Evolutionary conservation across 2,113 vertebrate genomes (phyloP).

Genomic region (Blennius ocellaris): DNA sequence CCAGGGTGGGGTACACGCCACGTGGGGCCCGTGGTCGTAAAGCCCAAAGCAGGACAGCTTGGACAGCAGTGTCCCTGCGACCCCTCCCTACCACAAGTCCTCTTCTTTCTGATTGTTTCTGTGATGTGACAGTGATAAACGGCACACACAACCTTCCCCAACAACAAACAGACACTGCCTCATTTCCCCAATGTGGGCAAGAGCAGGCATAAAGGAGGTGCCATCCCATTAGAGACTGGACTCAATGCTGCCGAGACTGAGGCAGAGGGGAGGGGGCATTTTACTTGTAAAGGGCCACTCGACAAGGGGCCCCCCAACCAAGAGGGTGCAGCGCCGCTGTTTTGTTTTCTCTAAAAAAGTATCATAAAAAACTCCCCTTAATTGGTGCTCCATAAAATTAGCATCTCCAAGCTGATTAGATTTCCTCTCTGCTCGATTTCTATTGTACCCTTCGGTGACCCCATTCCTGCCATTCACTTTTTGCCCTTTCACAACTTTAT

Average conservation of each 20-base stretch:
- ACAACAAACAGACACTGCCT: constrained; percentile 81
- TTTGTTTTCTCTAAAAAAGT: constrained; percentile 76
- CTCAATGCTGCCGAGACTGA: constrained; percentile 67
- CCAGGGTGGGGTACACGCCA: constrained; percentile 66
- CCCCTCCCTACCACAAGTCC: constrained; percentile 1
- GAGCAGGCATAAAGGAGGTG: constrained; percentile 79
- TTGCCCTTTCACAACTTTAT: constrained; percentile 79
- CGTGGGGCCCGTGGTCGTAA: constrained; percentile 70
- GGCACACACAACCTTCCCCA: constrained; percentile 67
- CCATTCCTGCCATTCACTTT: constrained; percentile 75
- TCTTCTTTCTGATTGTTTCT: constrained; percentile 63
- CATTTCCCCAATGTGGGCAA: constrained; percentile 81
- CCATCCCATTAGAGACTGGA: constrained; percentile 78
- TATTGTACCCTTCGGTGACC: constrained; percentile 70
- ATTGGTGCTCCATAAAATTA: constrained; percentile 84
- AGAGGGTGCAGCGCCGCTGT: constrained; percentile 61
- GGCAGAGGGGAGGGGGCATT: constrained; percentile 12
- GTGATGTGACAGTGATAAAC: constrained; percentile 78
- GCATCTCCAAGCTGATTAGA: constrained; percentile 82
- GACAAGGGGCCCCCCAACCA: constrained; percentile 42
- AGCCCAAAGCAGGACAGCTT: constrained; percentile 77
- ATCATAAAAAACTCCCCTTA: constrained; percentile 82
- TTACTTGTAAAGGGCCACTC: constrained; percentile 31
- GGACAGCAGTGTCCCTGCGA: constrained; percentile 47
- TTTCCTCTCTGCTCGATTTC: constrained; percentile 75